phyloP scores from a whole-genome alignment of 2,888 invertebrate species.

The Loripinus fragilis region DNA sequence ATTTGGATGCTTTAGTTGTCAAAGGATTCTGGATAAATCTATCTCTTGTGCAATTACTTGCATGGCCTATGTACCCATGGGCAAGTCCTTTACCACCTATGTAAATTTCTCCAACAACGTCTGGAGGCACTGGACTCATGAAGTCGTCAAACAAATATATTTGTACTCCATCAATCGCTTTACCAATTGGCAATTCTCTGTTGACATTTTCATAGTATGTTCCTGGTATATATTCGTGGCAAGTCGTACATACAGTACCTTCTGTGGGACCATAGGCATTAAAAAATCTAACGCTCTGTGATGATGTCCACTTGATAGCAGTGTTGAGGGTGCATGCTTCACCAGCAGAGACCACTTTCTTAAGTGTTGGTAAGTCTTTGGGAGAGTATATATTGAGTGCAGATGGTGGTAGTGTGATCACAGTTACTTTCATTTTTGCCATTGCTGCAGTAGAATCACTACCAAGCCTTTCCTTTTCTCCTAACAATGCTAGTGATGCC shows the following conservation, averaged over 20 bases:
- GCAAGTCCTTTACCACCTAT: slow-evolving; percentile 92
- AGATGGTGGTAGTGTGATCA: slow-evolving; percentile 90
- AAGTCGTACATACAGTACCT: slow-evolving; percentile 95
- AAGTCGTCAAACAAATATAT: slow-evolving; percentile 91
- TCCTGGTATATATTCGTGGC: slow-evolving; percentile 86
- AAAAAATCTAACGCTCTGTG: slow-evolving; percentile 87
- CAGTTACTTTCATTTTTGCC: slow-evolving; percentile 86
- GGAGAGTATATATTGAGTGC: slow-evolving; percentile 86
- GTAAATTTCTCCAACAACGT: slow-evolving; percentile 92
- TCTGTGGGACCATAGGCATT: slow-evolving; percentile 97
- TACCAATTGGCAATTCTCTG: slow-evolving; percentile 92
- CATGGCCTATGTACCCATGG: slow-evolving; percentile 89
- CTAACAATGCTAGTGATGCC: slow-evolving; percentile 89
- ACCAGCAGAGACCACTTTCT: slow-evolving; percentile 94
- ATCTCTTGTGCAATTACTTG: slow-evolving; percentile 85
- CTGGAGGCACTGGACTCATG: slow-evolving; percentile 88
- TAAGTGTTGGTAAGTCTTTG: slow-evolving; percentile 84
- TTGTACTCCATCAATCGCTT: slow-evolving; percentile 91
- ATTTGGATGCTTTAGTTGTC: slow-evolving; percentile 72
- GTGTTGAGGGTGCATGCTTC: slow-evolving; percentile 90
- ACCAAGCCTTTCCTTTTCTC: slow-evolving; percentile 90
- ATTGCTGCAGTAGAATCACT: slow-evolving; percentile 89
- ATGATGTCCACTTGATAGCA: slow-evolving; percentile 90
- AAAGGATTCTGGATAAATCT: slow-evolving; percentile 76
- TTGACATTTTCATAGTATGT: slow-evolving; percentile 69